Evolutionary conservation across 2,888 invertebrate species (phyloP).

Genomic region (Dasysyrphus albostriatus): DNA sequence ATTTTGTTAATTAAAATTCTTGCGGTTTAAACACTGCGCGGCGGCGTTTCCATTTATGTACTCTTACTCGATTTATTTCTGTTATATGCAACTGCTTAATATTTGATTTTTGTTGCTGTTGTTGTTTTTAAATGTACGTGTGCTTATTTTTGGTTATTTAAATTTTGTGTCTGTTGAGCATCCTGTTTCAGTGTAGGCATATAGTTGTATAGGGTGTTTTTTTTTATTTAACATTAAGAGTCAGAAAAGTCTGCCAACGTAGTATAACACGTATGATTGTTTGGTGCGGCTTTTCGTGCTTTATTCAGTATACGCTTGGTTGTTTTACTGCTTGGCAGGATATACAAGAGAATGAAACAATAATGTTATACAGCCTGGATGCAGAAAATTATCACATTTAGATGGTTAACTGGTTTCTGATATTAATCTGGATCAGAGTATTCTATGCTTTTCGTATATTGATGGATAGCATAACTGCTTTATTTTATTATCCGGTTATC

Average conservation of each 20-base stretch:
- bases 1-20: not conserved
- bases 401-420: too few relatives aligned
- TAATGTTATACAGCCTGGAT: not conserved
- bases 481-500: too few relatives aligned
- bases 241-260: not conserved
- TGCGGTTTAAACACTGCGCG: not conserved
- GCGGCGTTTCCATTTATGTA: not conserved
- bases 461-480: not conserved
- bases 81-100: not conserved
- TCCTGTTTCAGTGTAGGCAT: not conserved
- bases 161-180: constrained; percentile 10
- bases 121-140: not conserved
- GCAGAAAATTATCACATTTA: not conserved
- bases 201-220: not conserved
- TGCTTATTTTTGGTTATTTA: not conserved
- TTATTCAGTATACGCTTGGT: not conserved
- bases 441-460: too few relatives aligned
- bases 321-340: not conserved
- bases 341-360: not conserved
- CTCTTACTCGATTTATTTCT: not conserved
- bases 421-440: too few relatives aligned
- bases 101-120: not conserved
- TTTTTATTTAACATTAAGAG: constrained; percentile 6
- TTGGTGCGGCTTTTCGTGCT: constrained; percentile 4
- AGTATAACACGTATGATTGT: not conserved